These are phyloP conservation scores for Hylomyscus alleni DNA, from an alignment of 2,797 vertebrate species.

Conservation along the genomic window DNA sequence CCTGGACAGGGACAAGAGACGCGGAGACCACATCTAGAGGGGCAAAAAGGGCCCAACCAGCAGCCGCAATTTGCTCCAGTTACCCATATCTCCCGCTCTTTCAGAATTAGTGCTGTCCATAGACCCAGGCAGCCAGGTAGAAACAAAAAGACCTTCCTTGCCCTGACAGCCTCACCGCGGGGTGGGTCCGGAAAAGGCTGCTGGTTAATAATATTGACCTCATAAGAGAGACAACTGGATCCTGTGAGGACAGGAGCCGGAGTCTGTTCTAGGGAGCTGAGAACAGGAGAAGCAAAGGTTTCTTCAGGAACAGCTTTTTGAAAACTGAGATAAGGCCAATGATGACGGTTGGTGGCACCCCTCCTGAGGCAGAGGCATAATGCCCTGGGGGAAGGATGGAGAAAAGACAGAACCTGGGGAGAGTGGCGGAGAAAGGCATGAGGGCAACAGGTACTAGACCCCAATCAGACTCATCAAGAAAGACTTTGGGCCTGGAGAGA, in stretches of 20 bases:
- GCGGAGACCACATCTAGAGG: neutral
- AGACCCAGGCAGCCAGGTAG: rapidly evolving
- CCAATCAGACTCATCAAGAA: neutral
- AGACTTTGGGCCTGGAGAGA: neutral
- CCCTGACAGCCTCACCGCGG: neutral
- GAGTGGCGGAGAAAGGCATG: too few relatives aligned
- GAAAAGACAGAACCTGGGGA: neutral
- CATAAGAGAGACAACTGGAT: neutral
- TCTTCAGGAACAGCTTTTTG: neutral
- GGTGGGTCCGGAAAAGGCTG: neutral
- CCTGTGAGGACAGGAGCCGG: neutral
- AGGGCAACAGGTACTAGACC: too few relatives aligned
- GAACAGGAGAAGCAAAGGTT: neutral
- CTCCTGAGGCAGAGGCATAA: neutral
- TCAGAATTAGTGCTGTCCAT: neutral
- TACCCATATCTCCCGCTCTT: neutral
- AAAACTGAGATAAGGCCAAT: neutral
- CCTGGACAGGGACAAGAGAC: conserved; percentile 61
- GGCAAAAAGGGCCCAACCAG: neutral
- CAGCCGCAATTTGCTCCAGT: neutral
- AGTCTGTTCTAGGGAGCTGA: neutral
- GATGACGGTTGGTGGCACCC: neutral
- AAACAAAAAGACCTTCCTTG: neutral
- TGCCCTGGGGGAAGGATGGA: neutral
- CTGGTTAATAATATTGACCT: neutral